Evolutionary conservation across 1,140 invertebrate genomes (phyloP).

Genomic region (Lanistes nyassanus): DNA sequence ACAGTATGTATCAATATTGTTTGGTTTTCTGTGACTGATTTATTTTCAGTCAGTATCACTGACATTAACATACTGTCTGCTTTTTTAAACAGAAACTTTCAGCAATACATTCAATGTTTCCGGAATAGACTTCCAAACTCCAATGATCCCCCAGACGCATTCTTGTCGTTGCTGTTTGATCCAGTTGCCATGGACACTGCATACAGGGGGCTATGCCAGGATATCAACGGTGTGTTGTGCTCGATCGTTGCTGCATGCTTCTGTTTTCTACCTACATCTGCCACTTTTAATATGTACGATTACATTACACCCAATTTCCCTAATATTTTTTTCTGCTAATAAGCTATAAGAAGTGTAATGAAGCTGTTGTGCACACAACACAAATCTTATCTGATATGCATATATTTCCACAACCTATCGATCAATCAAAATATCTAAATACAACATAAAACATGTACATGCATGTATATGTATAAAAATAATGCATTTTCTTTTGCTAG

Average conservation of each 20-base stretch:
- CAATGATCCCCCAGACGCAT: constrained; percentile 29
- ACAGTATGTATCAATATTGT: too few species aligned
- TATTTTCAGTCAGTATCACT: too few species aligned
- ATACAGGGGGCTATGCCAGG: constrained; percentile 33
- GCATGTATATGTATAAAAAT: too few species aligned
- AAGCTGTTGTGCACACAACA: not conserved
- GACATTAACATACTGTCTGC: too few species aligned
- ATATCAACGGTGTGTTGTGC: constrained; percentile 26
- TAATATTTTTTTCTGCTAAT: not conserved
- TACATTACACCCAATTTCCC: not conserved
- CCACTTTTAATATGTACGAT: not conserved
- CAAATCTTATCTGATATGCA: too few species aligned
- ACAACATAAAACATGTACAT: too few species aligned
- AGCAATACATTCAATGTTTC: constrained; percentile 34
- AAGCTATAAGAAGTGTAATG: not conserved
- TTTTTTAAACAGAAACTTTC: constrained; percentile 31
- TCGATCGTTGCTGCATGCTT: not conserved
- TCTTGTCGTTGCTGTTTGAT: constrained; percentile 31
- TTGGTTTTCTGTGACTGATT: too few species aligned
- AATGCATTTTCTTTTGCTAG: too few species aligned
- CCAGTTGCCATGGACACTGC: constrained; percentile 27
- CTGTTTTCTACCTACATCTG: not conserved
- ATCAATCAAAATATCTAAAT: too few species aligned
- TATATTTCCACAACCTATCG: too few species aligned
- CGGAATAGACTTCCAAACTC: constrained; percentile 28